These are phyloP conservation scores for Epicampocera succincta DNA, from an alignment of 2,888 invertebrate species.

Conservation along the genomic window DNA sequence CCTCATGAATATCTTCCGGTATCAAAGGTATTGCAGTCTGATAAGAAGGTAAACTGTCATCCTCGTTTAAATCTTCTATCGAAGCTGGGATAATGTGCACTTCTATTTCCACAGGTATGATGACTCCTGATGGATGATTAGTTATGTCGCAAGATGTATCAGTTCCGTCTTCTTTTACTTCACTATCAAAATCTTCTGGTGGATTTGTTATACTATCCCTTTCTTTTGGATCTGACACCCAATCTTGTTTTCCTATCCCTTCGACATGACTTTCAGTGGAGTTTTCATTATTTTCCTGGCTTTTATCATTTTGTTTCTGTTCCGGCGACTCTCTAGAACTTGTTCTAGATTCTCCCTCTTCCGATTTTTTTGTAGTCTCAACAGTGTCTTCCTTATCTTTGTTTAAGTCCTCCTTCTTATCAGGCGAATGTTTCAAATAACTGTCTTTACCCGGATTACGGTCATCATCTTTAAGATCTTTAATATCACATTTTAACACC, in stretches of 20 bases:
- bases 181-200: background rate
- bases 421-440: slow-evolving; percentile 62
- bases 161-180: too few species aligned
- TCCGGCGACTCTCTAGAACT: slow-evolving; percentile 30
- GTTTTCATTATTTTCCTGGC: background rate
- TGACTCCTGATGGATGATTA: background rate
- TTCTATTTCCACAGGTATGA: slow-evolving; percentile 46
- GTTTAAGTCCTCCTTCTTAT: slow-evolving; percentile 59
- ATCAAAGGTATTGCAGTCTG: background rate
- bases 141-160: background rate
- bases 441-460: slow-evolving; percentile 74
- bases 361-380: background rate
- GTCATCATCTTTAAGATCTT: slow-evolving; percentile 73
- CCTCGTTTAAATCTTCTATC: background rate
- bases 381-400: slow-evolving; percentile 30
- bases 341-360: slow-evolving; percentile 26
- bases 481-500: slow-evolving; percentile 60
- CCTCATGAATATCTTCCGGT: background rate
- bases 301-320: slow-evolving; percentile 30
- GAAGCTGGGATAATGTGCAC: slow-evolving; percentile 24
- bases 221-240: background rate
- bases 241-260: background rate
- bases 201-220: background rate
- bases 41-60: background rate
- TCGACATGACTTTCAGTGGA: background rate